Base-by-base conservation (phyloP, 1,140 invertebrate species). In the Saxidomus purpurata region DNA sequence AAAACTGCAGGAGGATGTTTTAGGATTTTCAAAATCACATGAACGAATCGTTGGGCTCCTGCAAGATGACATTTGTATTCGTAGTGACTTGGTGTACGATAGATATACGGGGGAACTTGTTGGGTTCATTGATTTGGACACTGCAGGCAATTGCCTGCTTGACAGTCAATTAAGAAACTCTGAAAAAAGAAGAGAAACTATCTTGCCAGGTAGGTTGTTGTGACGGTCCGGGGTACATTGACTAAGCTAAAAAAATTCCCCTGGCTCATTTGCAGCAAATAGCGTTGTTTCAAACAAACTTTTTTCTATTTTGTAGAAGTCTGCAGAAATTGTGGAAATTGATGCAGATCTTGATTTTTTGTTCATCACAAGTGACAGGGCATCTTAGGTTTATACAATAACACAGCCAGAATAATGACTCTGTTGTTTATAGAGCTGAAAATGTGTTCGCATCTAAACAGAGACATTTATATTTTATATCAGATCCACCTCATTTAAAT, bases 401-500 rank as follows among this genome's bases (percentile, higher is more conserved):
- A 3, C 52, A 74, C 22, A 13, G 22, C 19, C 9, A 25, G 8
- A n/a, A 31, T 22, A 31, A 80, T 25, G 2, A 13, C 34, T 25
- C 4, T 55, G 77, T 80, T 80, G 43, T 52, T 31, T 80, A 9
- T 15, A 40, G 13, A n/a, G n/a, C 31, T 31, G 38, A 28, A 38
- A 49, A 31, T 67, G 9, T 67, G 25, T 67, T 67, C 28, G 8
- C 25, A 6, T 13, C 11, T 8, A 31, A 8, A 36, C 28, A 1
- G 1, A 31, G 63, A 67, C 43, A 11, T 25, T 43, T 47, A 9
- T 76, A 76, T 25, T 90, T 90, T 38, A 87, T 90, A 11, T 87
- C 83, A 8, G 89, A 90, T 71, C 83, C 67, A n/a, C 89, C 84
- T 55, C 89, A 87, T 81, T 43, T 90, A 11, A 90, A 86, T 81